These are phyloP conservation scores for Cariama cristata DNA, from an alignment of 2,113 vertebrate genomes.

Conservation along the genomic window DNA sequence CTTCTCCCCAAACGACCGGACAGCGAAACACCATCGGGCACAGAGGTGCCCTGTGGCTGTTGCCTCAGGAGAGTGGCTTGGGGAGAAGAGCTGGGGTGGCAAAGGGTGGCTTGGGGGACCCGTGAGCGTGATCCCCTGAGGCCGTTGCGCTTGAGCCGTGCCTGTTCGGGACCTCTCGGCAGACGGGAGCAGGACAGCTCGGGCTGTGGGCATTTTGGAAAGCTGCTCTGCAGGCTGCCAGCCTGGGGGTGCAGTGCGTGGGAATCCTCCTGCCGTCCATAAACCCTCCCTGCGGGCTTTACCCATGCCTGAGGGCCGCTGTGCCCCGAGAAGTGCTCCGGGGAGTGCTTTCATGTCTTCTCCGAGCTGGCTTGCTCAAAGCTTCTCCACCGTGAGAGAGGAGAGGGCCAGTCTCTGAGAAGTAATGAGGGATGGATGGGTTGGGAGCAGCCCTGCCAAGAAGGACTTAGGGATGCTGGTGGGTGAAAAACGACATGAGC, in stretches of 20 bases:
- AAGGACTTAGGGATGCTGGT: background rate
- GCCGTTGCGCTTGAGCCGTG: rapidly evolving
- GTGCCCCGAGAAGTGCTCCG: background rate
- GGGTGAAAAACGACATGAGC: background rate
- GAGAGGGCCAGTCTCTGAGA: background rate
- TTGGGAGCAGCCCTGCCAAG: background rate
- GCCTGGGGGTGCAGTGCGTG: background rate
- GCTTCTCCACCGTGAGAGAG: background rate
- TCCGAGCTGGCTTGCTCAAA: background rate
- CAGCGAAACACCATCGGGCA: rapidly evolving
- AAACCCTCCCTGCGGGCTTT: background rate
- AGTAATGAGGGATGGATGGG: too few species aligned
- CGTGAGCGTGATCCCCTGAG: background rate
- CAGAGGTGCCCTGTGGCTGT: background rate
- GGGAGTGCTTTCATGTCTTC: background rate
- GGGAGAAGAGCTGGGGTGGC: background rate
- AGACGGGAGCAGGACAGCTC: background rate
- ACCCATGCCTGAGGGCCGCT: rapidly evolving
- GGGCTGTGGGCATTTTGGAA: background rate
- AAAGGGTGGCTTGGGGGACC: background rate
- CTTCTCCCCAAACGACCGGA: rapidly evolving
- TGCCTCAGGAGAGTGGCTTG: background rate
- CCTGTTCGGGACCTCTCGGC: background rate
- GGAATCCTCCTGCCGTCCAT: background rate
- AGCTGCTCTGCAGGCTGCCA: background rate